Conservation (phyloP, 2,888 invertebrate species). For the Rotaria macrura region DNA sequence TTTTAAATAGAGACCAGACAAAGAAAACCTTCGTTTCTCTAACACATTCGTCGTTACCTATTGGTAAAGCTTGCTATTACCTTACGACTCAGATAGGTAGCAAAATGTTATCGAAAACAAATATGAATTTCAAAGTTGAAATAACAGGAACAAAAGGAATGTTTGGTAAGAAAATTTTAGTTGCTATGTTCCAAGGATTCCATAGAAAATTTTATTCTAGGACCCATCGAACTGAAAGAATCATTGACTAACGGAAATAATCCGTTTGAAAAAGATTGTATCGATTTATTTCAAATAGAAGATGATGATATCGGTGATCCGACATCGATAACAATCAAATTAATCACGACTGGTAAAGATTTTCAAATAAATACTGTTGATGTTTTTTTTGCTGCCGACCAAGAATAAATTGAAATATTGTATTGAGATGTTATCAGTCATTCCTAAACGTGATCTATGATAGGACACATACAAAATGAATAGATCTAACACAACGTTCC, state of each 20-base stretch:
- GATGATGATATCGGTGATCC: slow-evolving; percentile 6
- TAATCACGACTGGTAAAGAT: too few relatives aligned
- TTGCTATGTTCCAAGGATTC: not conserved
- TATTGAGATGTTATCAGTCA: too few relatives aligned
- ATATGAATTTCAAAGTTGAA: not conserved
- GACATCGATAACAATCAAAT: not conserved
- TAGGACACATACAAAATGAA: too few relatives aligned
- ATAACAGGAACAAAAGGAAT: not conserved
- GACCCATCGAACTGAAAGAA: not conserved
- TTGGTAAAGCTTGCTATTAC: not conserved
- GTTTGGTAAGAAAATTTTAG: not conserved
- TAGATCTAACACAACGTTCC: too few relatives aligned
- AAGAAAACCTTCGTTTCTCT: not conserved
- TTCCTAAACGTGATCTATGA: too few relatives aligned
- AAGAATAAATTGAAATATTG: too few relatives aligned
- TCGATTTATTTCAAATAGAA: slow-evolving; percentile 15
- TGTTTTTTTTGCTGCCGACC: too few relatives aligned
- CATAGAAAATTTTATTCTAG: not conserved
- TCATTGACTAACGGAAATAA: not conserved
- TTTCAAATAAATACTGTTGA: too few relatives aligned
- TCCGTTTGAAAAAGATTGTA: slow-evolving; percentile 9
- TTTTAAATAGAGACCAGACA: not conserved
- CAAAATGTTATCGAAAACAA: not conserved
- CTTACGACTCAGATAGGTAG: not conserved
- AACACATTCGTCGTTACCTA: not conserved